A percentile compares a stretch with the other conserved stretches of the same genome.
These are phyloP conservation scores for Drosophila parthenogenetica DNA, from an alignment of 2,888 invertebrate genomes.

Conservation along the genomic window DNA sequence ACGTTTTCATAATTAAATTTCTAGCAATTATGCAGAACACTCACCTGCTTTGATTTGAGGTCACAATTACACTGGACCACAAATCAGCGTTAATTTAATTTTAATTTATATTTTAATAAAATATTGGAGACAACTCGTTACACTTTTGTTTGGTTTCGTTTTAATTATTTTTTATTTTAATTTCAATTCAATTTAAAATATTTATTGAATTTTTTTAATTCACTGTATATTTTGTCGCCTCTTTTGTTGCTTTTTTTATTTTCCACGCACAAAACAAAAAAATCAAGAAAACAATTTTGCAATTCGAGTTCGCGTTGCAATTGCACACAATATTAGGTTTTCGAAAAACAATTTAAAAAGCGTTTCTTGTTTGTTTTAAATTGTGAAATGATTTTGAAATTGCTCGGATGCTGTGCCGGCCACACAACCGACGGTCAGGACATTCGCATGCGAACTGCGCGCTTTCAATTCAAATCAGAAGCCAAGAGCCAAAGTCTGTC, in stretches of 20 bases:
- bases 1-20: constrained; percentile 37
- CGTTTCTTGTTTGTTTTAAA: constrained; percentile 2
- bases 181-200: constrained; percentile 3
- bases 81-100: constrained; percentile 9
- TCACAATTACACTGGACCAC: not conserved
- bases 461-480: constrained; percentile 56
- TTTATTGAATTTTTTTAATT: not conserved
- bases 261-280: constrained; percentile 31
- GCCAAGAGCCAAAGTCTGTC: constrained; percentile 37
- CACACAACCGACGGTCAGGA: constrained; percentile 71
- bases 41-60: constrained; percentile 42
- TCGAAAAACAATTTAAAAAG: constrained; percentile 46
- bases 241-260: not conserved
- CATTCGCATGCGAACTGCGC: constrained; percentile 72
- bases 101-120: not conserved
- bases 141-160: constrained; percentile 1
- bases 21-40: constrained; percentile 38
- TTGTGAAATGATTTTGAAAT: not conserved
- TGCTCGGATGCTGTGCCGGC: constrained; percentile 39
- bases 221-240: constrained; percentile 1
- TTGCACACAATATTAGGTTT: constrained; percentile 19
- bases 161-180: constrained; percentile 2
- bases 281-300: constrained; percentile 30
- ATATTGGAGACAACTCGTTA: not conserved
- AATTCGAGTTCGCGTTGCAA: not conserved